A percentile compares a stretch with the other conserved stretches of the same genome.
Conservation (phyloP, 2,113 vertebrate genomes). For the Redunca redunca region DNA sequence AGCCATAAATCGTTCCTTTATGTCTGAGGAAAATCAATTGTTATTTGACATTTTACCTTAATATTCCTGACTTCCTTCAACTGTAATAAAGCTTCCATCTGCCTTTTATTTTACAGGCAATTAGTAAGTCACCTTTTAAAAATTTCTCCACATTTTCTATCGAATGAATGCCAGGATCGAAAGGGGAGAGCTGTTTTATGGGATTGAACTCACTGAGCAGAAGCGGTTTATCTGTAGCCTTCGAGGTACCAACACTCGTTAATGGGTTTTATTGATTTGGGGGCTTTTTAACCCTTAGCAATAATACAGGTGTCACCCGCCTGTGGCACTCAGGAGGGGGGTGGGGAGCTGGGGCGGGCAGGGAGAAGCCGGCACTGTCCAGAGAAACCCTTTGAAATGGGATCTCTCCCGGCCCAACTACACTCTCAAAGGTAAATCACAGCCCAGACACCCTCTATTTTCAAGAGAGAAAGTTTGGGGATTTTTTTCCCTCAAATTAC, state of each 20-base stretch:
- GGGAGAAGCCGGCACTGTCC: background rate
- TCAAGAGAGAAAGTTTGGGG: background rate
- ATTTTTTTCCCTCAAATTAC: background rate
- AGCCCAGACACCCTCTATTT: background rate
- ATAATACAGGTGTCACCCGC: constrained; percentile 70
- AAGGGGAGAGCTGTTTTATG: constrained; percentile 71
- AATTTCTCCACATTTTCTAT: constrained; percentile 70
- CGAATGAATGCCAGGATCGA: constrained; percentile 60
- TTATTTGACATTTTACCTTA: constrained; percentile 80
- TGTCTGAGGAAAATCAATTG: constrained; percentile 79
- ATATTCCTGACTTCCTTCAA: constrained; percentile 78
- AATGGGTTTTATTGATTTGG: constrained; percentile 74
- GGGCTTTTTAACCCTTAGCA: constrained; percentile 74
- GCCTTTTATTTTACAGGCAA: constrained; percentile 79
- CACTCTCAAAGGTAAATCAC: background rate
- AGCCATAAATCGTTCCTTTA: constrained; percentile 77
- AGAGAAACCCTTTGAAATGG: background rate
- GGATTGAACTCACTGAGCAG: constrained; percentile 60
- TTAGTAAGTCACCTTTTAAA: constrained; percentile 76
- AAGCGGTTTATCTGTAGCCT: constrained; percentile 71
- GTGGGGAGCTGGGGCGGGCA: background rate
- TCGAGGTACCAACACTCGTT: constrained; percentile 65
- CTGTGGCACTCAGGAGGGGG: background rate
- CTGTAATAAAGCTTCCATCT: constrained; percentile 79
- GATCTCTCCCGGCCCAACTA: background rate